These are phyloP conservation scores for Petrosia ficiformis DNA, from an alignment of 37 sponge, comb jelly and placozoan species.

Conservation along the genomic window DNA sequence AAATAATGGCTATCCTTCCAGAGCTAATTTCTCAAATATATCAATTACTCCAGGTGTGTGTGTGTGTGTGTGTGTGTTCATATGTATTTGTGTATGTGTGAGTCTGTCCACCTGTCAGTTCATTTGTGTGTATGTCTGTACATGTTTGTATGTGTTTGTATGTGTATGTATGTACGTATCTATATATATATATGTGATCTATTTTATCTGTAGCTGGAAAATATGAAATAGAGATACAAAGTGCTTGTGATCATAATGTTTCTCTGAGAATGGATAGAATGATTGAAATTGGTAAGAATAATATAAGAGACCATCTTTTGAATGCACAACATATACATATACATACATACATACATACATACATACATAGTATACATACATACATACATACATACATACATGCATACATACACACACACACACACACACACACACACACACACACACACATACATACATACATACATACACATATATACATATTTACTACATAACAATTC, in stretches of 20 bases:
- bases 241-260: constrained; percentile 30
- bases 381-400: too few species aligned
- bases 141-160: too few species aligned
- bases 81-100: too few species aligned
- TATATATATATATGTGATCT: neutral
- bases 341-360: too few species aligned
- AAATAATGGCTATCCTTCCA: constrained; percentile 55
- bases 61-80: constrained; percentile 5
- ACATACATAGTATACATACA: too few species aligned
- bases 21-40: constrained; percentile 56
- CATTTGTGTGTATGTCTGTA: too few species aligned
- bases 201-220: constrained; percentile 43
- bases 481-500: too few species aligned
- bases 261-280: constrained; percentile 27
- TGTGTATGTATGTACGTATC: neutral
- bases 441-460: too few species aligned
- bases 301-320: neutral
- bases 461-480: too few species aligned
- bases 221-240: constrained; percentile 58
- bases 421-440: constrained; percentile 7
- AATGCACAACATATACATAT: too few species aligned
- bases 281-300: constrained; percentile 57
- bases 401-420: constrained; percentile 5
- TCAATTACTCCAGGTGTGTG: constrained; percentile 51
- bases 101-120: too few species aligned